These are phyloP conservation scores for Drosophila oshimai DNA, from an alignment of 1,140 invertebrate genomes.

Conservation along the genomic window DNA sequence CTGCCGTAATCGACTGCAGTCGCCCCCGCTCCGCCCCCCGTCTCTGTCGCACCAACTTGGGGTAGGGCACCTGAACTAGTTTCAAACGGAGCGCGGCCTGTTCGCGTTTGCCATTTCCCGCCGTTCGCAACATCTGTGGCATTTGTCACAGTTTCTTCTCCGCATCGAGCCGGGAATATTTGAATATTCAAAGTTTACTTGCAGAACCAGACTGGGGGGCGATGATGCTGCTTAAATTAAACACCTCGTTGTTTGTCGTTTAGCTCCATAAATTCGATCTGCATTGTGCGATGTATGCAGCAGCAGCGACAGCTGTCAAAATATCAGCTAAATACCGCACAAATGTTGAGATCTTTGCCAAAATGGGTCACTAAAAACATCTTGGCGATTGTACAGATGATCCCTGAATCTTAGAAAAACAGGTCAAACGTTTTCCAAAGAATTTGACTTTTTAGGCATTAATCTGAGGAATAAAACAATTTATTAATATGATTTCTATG, in stretches of 20 bases:
- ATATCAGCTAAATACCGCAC: conserved; percentile 43
- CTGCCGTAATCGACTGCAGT: conserved; percentile 69
- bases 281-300: conserved; percentile 12
- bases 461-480: too few relatives aligned
- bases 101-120: conserved; percentile 15
- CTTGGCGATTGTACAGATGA: conserved; percentile 2
- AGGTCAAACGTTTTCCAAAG: background rate
- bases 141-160: conserved; percentile 23
- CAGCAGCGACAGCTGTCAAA: conserved; percentile 41
- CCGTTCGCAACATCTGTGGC: conserved; percentile 13
- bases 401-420: background rate
- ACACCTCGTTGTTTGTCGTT: conserved; percentile 4
- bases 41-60: conserved; percentile 25
- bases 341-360: conserved; percentile 25
- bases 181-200: conserved; percentile 26
- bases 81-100: conserved; percentile 26
- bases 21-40: background rate
- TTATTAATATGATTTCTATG: too few relatives aligned
- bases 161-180: conserved; percentile 1
- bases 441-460: too few relatives aligned
- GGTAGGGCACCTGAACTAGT: conserved; percentile 78
- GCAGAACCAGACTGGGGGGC: conserved; percentile 10
- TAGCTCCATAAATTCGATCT: conserved; percentile 3
- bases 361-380: background rate
- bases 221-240: background rate